A percentile compares a stretch with the other conserved stretches of the same genome.
Evolutionary conservation across 1,140 invertebrate genomes (phyloP).

Genomic region (Zaprionus kolodkinae): DNA sequence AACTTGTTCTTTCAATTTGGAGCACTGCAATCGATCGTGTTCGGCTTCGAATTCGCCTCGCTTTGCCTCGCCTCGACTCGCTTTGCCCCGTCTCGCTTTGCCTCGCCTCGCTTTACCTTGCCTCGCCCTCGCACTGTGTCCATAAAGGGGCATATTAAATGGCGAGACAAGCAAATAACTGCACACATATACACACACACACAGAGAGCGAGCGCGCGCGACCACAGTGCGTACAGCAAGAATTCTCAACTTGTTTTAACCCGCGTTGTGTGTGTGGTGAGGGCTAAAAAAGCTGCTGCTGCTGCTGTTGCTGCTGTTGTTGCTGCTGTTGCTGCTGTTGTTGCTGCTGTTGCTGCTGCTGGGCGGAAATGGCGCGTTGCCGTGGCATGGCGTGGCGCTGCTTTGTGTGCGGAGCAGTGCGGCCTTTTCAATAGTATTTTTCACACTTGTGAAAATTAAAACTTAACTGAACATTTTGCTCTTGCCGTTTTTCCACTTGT

Average conservation of each 20-base stretch:
- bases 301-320: not conserved
- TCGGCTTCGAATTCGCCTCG: not conserved
- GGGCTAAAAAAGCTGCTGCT: conserved; percentile 5
- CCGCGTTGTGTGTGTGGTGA: too few relatives aligned
- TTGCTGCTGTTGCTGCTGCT: conserved; percentile 14
- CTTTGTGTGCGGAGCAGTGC: conserved; percentile 46
- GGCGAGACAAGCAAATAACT: conserved; percentile 2
- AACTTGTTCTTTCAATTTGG: not conserved
- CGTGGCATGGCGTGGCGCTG: conserved; percentile 26
- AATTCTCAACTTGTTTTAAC: not conserved
- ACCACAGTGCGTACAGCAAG: not conserved
- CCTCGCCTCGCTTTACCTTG: not conserved
- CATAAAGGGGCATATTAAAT: not conserved
- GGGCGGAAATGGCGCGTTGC: conserved; percentile 74
- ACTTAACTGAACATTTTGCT: conserved; percentile 77
- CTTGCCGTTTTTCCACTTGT: conserved; percentile 20
- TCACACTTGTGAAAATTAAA: conserved; percentile 82
- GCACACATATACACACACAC: not conserved
- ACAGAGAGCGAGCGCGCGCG: too few relatives aligned
- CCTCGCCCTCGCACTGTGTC: not conserved
- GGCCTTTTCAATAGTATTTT: conserved; percentile 79
- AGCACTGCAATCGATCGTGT: conserved; percentile 4
- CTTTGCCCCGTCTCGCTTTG: not conserved
- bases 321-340: not conserved
- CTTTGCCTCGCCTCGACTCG: not conserved